Evolutionary conservation across 92 coral and sea anemone species (phyloP).

Genomic region (Chrysogorgia sp.): DNA sequence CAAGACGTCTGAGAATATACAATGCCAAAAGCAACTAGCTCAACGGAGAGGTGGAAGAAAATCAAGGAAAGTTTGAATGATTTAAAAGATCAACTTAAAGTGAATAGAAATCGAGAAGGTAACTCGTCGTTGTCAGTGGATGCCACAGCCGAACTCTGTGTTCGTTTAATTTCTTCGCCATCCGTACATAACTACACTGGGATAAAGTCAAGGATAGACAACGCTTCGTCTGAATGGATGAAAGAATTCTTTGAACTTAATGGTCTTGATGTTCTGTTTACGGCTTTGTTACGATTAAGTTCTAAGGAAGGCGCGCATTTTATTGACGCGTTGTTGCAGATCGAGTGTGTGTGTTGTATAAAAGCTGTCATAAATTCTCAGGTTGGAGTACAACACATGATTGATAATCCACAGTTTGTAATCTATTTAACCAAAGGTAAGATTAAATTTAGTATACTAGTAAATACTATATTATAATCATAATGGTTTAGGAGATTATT

Average conservation of each 20-base stretch:
- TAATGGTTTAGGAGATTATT: too few relatives aligned
- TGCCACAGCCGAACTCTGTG: constrained; percentile 76
- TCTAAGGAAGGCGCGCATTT: constrained; percentile 52
- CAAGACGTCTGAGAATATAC: too few relatives aligned
- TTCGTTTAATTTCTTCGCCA: constrained; percentile 69
- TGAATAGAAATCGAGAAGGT: neutral
- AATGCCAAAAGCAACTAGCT: neutral
- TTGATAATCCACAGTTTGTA: constrained; percentile 54
- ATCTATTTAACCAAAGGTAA: constrained; percentile 71
- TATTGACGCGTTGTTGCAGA: constrained; percentile 73
- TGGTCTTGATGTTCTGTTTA: constrained; percentile 76
- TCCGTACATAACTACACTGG: constrained; percentile 77
- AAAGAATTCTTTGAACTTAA: constrained; percentile 69
- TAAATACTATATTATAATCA: too few relatives aligned
- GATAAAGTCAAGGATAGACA: constrained; percentile 64
- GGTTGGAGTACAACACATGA: constrained; percentile 70
- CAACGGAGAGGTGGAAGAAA: neutral
- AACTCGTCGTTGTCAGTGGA: constrained; percentile 54
- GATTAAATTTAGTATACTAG: constrained; percentile 1
- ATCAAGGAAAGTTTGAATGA: neutral
- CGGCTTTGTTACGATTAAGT: constrained; percentile 64
- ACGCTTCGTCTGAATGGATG: constrained; percentile 74
- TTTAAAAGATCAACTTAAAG: neutral
- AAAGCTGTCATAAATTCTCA: constrained; percentile 83
- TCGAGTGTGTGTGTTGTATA: constrained; percentile 85